Base-by-base conservation (phyloP, 2,113 vertebrate genomes). In the Leucoraja erinaceus region DNA sequence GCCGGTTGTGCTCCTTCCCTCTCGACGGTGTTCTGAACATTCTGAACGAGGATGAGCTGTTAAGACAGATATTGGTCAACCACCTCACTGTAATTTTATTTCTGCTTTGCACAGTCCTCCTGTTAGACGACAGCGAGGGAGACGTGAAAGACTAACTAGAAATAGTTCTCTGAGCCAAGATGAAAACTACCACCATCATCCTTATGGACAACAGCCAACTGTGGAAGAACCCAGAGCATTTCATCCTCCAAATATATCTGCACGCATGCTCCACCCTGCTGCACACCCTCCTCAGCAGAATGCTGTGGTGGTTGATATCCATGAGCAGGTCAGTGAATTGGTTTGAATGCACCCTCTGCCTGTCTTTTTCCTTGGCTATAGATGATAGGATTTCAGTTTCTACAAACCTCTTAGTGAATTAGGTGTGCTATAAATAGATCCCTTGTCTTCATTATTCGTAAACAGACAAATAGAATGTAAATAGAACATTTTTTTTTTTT, bases 201-300 rank as follows among this genome's bases (percentile, higher is more conserved):
- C 97, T 93, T 99, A 98, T 11, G 96, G 96, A 94, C 98, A 98
- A 94, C 97, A 97, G 75, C 97, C 97, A 94, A 96, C 96, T 94
- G 96, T 98, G 95, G 98, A 99, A 94, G 98, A 99, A 95, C 98
- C 98, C 83, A 96, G 97, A 93, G 98, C 98, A 94, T 99, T 99
- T 95, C 98, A 98, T 94, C 97, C 98, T 70, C 98, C 98, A 11
- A 97, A 97, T 93, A 95, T 99, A 95, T 98, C 98, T 31, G 97
- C 98, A n/a, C 96, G 97, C 94, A 95, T 99, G 94, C 96, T 99
- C 94, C 98, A 98, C 94, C 98, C 98, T 28, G 97, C 98, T 91
- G 97, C 97, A 94, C 98, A 98, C 93, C 97, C 97, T 79, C 97
- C 98, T 93, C 98, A 99, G 95, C 98, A 98, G 94, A 98, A 98